Conservation (phyloP, 2,888 invertebrate species). For the Lacanobia wlatinum region DNA sequence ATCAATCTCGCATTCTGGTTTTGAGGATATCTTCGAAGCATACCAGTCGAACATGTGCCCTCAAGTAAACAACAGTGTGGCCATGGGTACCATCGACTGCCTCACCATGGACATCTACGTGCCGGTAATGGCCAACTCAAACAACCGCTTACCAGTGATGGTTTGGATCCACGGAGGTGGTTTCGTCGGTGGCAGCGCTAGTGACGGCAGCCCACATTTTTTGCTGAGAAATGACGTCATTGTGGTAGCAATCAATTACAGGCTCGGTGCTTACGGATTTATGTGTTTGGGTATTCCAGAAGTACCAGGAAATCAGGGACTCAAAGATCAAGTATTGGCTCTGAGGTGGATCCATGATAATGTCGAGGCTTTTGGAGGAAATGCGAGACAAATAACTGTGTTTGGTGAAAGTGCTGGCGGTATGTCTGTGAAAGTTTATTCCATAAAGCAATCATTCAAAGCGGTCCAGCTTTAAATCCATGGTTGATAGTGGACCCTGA, state of each 20-base stretch:
- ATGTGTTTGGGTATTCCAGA: slow-evolving; percentile 62
- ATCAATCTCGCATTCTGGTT: not conserved
- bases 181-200: not conserved
- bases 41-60: not conserved
- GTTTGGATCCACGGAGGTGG: not conserved
- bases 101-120: slow-evolving; percentile 3
- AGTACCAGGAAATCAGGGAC: slow-evolving; percentile 73
- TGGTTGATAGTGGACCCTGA: slow-evolving; percentile 29
- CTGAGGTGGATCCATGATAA: slow-evolving; percentile 73
- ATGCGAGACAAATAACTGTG: slow-evolving; percentile 36
- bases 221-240: slow-evolving; percentile 38
- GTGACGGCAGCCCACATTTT: not conserved
- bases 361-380: slow-evolving; percentile 70
- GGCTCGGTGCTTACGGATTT: slow-evolving; percentile 67
- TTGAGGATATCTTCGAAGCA: not conserved
- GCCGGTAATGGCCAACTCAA: not conserved
- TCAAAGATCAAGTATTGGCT: slow-evolving; percentile 71
- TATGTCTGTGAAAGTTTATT: not conserved
- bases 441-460: not conserved
- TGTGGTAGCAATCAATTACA: slow-evolving; percentile 39
- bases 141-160: not conserved
- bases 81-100: not conserved
- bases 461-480: slow-evolving; percentile 22
- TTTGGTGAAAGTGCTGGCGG: not conserved
- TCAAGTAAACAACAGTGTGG: not conserved